Evolutionary conservation across 2,113 vertebrate genomes (phyloP).

Genomic region (Labeo catla): DNA sequence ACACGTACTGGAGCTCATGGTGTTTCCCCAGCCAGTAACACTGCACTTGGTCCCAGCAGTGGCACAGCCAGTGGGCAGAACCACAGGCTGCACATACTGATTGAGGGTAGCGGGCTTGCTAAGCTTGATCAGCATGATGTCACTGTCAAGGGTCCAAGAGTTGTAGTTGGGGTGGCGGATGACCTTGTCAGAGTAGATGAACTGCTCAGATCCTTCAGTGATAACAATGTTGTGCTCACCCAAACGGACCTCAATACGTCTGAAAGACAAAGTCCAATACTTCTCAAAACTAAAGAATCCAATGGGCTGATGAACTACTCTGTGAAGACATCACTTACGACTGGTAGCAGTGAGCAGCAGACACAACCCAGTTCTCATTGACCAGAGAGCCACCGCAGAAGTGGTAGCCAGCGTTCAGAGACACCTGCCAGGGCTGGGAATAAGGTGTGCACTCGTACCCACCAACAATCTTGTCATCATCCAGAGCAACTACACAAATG

Average conservation of each 20-base stretch:
- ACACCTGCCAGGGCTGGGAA: slow-evolving; percentile 70
- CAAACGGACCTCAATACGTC: slow-evolving; percentile 62
- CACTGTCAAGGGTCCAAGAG: slow-evolving; percentile 65
- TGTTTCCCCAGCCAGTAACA: slow-evolving; percentile 81
- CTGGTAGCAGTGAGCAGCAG: slow-evolving; percentile 72
- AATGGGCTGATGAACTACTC: not conserved
- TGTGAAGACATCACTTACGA: slow-evolving; percentile 54
- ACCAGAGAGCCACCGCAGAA: slow-evolving; percentile 73
- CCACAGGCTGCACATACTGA: slow-evolving; percentile 64
- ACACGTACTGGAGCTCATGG: slow-evolving; percentile 66
- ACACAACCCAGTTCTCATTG: slow-evolving; percentile 67
- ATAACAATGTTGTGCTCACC: slow-evolving; percentile 69
- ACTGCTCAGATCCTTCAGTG: slow-evolving; percentile 62
- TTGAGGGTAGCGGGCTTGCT: slow-evolving; percentile 44
- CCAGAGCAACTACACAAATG: slow-evolving; percentile 57
- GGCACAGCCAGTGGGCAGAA: slow-evolving; percentile 65
- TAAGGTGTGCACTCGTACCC: slow-evolving; percentile 66
- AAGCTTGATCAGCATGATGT: slow-evolving; percentile 82
- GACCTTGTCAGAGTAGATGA: slow-evolving; percentile 24
- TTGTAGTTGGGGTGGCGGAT: slow-evolving; percentile 66
- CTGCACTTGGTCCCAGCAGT: slow-evolving; percentile 69
- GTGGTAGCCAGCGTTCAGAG: slow-evolving; percentile 71
- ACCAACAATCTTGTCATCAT: slow-evolving; percentile 74
- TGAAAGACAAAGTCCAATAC: slow-evolving; percentile 14
- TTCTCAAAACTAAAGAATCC: not conserved